Evolutionary conservation across 2,113 vertebrate species (phyloP).

Genomic region (Capreolus pygargus): DNA sequence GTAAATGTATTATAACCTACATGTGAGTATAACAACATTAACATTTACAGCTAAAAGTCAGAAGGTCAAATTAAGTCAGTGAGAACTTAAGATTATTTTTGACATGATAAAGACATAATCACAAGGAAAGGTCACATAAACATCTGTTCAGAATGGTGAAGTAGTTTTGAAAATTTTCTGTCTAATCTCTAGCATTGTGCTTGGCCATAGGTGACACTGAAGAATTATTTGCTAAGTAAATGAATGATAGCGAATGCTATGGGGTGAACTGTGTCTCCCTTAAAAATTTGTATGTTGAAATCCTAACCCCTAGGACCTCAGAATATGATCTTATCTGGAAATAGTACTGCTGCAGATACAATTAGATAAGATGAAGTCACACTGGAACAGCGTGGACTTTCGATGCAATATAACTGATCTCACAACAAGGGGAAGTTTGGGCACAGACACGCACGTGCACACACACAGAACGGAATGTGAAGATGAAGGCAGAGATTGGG

Average conservation of each 20-base stretch:
- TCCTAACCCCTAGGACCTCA: not conserved
- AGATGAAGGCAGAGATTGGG: not conserved
- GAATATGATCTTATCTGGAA: not conserved
- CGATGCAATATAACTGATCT: not conserved
- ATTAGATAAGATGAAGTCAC: not conserved
- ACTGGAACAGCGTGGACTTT: not conserved
- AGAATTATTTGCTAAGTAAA: not conserved
- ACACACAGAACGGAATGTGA: not conserved
- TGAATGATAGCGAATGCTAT: not conserved
- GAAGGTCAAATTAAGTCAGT: not conserved
- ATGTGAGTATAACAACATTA: not conserved
- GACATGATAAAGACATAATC: not conserved
- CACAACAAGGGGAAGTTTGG: not conserved
- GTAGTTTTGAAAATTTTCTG: not conserved
- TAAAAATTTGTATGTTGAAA: not conserved
- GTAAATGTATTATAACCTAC: not conserved
- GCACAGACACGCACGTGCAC: not conserved
- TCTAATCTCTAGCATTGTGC: not conserved
- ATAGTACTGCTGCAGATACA: not conserved
- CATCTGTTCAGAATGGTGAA: not conserved
- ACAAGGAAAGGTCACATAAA: not conserved
- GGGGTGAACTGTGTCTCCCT: not conserved
- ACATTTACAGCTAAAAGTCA: not conserved
- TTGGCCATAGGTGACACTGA: not conserved
- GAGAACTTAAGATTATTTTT: constrained; percentile 12